Conservation (phyloP, 2,888 invertebrate genomes). For the Drosophila nr. perissopoda region DNA sequence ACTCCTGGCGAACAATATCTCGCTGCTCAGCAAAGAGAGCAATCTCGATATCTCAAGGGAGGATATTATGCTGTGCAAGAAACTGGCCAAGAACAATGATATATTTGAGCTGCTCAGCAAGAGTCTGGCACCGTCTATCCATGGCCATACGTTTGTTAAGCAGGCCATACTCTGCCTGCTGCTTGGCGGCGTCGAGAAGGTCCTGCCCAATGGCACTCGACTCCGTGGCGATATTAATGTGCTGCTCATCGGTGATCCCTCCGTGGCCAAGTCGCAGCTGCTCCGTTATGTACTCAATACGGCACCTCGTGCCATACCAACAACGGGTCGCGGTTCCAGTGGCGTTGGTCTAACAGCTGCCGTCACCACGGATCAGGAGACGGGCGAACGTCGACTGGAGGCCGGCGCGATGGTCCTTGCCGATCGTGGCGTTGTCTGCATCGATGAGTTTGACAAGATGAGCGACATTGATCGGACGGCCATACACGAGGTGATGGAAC, state of each 20-base stretch:
- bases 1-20: constrained; percentile 96
- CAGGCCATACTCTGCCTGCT: constrained; percentile 97
- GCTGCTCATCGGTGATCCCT: constrained; percentile 98
- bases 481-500: constrained; percentile 99
- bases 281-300: constrained; percentile 96
- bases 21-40: constrained; percentile 94
- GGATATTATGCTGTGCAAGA: constrained; percentile 95
- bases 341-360: constrained; percentile 99
- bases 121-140: constrained; percentile 98
- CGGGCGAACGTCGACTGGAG: constrained; percentile 94
- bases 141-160: constrained; percentile 98
- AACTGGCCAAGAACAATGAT: constrained; percentile 90
- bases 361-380: constrained; percentile 97
- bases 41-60: constrained; percentile 91
- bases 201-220: constrained; percentile 95
- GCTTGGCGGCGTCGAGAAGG: constrained; percentile 97
- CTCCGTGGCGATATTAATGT: constrained; percentile 96
- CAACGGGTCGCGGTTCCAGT: constrained; percentile 98
- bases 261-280: constrained; percentile 98
- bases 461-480: constrained; percentile 99
- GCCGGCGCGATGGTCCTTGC: constrained; percentile 99
- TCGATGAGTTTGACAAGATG: constrained; percentile 99
- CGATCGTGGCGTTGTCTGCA: constrained; percentile 98
- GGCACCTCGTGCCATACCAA: constrained; percentile 97
- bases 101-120: constrained; percentile 95